These are phyloP conservation scores for Anhinga rufa DNA, from an alignment of 2,113 vertebrate genomes.

Conservation along the genomic window DNA sequence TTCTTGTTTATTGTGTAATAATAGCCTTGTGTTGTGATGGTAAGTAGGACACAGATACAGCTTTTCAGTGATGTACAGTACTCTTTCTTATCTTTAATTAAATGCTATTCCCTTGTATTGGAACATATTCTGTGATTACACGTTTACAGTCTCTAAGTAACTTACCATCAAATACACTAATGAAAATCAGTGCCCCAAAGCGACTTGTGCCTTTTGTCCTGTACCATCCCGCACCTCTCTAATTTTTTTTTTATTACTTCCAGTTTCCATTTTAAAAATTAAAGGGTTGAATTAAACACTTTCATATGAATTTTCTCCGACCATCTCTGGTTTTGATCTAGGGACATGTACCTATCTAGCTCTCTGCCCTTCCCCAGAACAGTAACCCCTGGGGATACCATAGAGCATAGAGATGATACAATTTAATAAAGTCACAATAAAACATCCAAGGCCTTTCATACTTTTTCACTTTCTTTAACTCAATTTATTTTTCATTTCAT, in stretches of 20 bases:
- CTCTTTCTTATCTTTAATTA: constrained; percentile 59
- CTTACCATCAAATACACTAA: not conserved
- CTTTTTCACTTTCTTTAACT: constrained; percentile 81
- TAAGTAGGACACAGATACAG: constrained; percentile 34
- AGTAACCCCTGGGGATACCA: constrained; percentile 66
- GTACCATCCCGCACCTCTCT: not conserved
- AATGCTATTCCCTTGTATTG: constrained; percentile 43
- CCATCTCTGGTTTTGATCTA: constrained; percentile 22
- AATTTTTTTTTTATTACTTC: not conserved
- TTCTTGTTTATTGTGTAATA: constrained; percentile 46
- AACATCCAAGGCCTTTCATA: constrained; percentile 77
- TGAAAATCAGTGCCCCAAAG: not conserved
- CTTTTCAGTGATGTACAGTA: constrained; percentile 15
- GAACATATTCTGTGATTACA: not conserved
- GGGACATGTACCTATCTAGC: constrained; percentile 31
- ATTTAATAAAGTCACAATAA: constrained; percentile 84
- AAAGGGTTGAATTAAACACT: not conserved
- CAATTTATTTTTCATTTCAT: constrained; percentile 88
- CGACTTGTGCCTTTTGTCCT: not conserved
- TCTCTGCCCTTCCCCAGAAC: constrained; percentile 55
- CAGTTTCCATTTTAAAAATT: constrained; percentile 37
- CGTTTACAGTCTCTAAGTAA: not conserved
- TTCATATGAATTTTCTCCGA: not conserved
- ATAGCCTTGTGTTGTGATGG: not conserved
- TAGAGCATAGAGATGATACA: constrained; percentile 70